A percentile compares a stretch with the other conserved stretches of the same genome.
phyloP scores from a whole-genome alignment of 2,113 vertebrate species.

The Ciconia boyciana region DNA sequence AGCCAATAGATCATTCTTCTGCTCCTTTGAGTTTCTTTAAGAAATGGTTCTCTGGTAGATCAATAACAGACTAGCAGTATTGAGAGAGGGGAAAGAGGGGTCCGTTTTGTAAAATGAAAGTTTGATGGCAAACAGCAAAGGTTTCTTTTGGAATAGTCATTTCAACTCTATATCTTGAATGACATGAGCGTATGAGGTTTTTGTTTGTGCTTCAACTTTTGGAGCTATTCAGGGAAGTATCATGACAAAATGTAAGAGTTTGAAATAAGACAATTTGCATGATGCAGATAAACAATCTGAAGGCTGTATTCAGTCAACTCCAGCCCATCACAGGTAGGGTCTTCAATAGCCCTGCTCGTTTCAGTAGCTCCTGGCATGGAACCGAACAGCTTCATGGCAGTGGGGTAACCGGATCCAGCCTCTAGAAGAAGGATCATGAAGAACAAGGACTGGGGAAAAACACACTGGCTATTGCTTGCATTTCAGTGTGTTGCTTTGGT shows the following conservation, averaged over 20 bases:
- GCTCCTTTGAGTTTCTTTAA: not conserved
- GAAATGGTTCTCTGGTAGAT: not conserved
- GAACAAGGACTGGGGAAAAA: not conserved
- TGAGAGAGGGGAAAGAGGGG: not conserved
- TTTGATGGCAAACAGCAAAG: not conserved
- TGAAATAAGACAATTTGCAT: not conserved
- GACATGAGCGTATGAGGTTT: not conserved
- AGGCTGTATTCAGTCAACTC: not conserved
- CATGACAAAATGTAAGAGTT: not conserved
- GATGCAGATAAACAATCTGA: not conserved
- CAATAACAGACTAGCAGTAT: rapidly evolving
- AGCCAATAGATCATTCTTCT: not conserved
- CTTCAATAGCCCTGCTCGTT: not conserved
- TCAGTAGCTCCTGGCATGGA: not conserved
- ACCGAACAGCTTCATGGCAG: not conserved
- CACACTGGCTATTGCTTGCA: not conserved
- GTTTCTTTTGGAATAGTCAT: not conserved
- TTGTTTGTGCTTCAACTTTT: not conserved
- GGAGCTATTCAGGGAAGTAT: not conserved
- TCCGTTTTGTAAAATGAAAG: not conserved
- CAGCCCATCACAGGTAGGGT: no score
- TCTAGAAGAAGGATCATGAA: not conserved
- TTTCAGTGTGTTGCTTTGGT: not conserved
- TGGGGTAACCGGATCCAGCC: not conserved
- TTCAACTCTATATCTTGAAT: not conserved